A percentile compares a stretch with the other conserved stretches of the same genome.
These are phyloP conservation scores for Tinamus major DNA, from an alignment of 2,797 vertebrate genomes.

Conservation along the genomic window DNA sequence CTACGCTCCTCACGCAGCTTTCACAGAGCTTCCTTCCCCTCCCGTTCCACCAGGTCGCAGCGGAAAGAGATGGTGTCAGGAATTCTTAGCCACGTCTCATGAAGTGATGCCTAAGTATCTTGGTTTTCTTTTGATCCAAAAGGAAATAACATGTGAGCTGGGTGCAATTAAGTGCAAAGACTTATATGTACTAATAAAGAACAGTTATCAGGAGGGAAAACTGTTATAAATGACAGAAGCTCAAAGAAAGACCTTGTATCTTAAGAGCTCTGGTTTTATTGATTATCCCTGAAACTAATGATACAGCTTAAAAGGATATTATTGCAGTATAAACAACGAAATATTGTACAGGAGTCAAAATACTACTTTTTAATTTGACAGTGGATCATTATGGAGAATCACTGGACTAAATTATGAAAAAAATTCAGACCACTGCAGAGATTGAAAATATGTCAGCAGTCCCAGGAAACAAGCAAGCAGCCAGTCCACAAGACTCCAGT, in stretches of 20 bases:
- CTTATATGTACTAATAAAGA: background rate
- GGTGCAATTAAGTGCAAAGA: background rate
- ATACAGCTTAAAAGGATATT: background rate
- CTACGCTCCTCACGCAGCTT: background rate
- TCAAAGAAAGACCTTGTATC: background rate
- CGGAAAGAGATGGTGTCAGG: background rate
- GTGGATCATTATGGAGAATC: background rate
- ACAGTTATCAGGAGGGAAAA: background rate
- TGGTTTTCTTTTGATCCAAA: background rate
- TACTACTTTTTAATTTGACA: background rate
- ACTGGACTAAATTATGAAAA: too few species aligned
- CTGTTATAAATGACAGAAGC: background rate
- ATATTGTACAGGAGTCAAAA: background rate
- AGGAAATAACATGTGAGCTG: background rate
- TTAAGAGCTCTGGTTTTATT: background rate
- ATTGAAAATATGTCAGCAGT: background rate
- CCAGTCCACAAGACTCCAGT: background rate
- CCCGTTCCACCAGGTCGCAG: background rate
- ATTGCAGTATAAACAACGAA: background rate
- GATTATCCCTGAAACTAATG: background rate
- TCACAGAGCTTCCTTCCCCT: background rate
- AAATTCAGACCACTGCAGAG: background rate
- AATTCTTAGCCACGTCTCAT: background rate
- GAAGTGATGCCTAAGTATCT: background rate
- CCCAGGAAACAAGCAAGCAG: background rate